Conservation (phyloP, 2,113 vertebrate genomes). For the Dendropsophus ebraccatus region DNA sequence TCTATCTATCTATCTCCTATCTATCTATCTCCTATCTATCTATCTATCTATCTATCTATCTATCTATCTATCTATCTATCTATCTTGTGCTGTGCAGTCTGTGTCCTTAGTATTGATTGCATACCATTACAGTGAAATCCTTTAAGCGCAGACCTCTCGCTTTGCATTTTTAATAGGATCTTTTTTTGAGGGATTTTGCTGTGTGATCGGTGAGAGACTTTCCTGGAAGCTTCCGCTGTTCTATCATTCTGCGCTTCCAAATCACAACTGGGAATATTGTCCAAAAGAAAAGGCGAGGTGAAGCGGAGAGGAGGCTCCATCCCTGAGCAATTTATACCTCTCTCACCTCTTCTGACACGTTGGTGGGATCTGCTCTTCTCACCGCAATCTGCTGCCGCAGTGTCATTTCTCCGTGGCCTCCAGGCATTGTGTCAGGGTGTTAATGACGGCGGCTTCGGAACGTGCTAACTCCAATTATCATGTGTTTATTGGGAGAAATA, state of each 20-base stretch:
- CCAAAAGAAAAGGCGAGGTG: constrained; percentile 16
- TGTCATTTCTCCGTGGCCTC: constrained; percentile 43
- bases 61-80: background rate
- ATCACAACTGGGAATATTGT: constrained; percentile 52
- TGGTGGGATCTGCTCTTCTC: constrained; percentile 43
- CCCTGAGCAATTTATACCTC: constrained; percentile 42
- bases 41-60: background rate
- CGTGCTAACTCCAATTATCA: constrained; percentile 56
- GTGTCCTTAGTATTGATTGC: constrained; percentile 19
- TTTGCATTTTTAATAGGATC: constrained; percentile 46
- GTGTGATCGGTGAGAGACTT: constrained; percentile 12
- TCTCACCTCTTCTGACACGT: constrained; percentile 52
- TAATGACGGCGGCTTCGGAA: constrained; percentile 32
- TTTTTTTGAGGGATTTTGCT: constrained; percentile 23
- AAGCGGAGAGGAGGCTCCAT: constrained; percentile 37
- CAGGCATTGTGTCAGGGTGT: constrained; percentile 46
- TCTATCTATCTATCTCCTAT: too few species aligned
- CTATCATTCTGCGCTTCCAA: constrained; percentile 36
- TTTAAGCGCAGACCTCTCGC: constrained; percentile 18
- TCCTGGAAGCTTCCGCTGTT: constrained; percentile 38
- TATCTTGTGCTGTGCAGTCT: background rate
- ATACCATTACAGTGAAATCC: background rate
- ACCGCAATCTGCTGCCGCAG: constrained; percentile 41
- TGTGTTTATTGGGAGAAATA: constrained; percentile 54
- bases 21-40: background rate